Percentiles rank a stretch among this genome's conserved stretches.
Conservation (phyloP, 2,888 invertebrate genomes). For the Arrhopalites spinosus region DNA sequence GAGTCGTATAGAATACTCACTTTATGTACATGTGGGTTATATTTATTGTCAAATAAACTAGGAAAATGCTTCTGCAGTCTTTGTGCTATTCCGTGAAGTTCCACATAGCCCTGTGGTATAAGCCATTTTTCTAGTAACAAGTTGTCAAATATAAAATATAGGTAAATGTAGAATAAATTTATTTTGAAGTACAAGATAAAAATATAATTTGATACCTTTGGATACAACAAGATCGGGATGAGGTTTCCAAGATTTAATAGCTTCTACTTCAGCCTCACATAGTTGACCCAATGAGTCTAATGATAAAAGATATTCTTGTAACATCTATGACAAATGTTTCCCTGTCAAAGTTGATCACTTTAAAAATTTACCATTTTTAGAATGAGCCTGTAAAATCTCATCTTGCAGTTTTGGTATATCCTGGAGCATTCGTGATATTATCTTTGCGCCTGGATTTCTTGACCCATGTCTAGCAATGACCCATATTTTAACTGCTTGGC, state of each 20-base stretch:
- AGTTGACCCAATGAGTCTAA: constrained; percentile 48
- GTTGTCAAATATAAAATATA: too few species aligned
- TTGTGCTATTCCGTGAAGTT: constrained; percentile 73
- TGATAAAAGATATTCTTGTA: neutral
- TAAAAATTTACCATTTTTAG: constrained; percentile 2
- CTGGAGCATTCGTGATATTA: constrained; percentile 40
- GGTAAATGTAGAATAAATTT: too few species aligned
- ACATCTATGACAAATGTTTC: too few species aligned
- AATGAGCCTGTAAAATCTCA: constrained; percentile 41
- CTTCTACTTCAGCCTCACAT: constrained; percentile 60
- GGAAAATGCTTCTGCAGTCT: constrained; percentile 76
- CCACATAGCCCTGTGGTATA: constrained; percentile 75
- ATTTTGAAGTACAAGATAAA: too few species aligned
- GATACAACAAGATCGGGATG: constrained; percentile 60
- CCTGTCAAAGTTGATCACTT: too few species aligned
- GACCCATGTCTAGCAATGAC: constrained; percentile 52
- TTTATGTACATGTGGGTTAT: constrained; percentile 67
- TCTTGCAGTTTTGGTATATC: constrained; percentile 32
- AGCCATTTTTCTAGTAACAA: constrained; percentile 68
- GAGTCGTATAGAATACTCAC: constrained; percentile 58
- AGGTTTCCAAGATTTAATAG: constrained; percentile 67
- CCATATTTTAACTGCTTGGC: constrained; percentile 44
- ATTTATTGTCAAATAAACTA: constrained; percentile 66
- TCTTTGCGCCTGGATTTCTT: constrained; percentile 44
- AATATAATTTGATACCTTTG: constrained; percentile 56